A percentile compares a stretch with the other conserved stretches of the same genome.
phyloP scores from a whole-genome alignment of 2,113 vertebrate species.

The Tylochromis polylepis region DNA sequence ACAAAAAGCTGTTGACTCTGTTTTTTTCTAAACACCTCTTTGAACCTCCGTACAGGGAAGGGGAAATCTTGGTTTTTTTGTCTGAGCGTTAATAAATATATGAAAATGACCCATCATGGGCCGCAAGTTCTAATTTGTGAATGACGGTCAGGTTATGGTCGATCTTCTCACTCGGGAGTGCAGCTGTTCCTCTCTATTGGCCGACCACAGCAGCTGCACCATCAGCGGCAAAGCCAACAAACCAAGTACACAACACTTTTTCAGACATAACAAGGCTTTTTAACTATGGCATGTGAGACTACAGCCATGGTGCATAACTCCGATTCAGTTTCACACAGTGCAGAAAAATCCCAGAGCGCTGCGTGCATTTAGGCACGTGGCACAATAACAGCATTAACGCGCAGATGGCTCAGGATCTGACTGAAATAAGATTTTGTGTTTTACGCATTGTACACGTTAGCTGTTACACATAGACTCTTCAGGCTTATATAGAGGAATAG shows the following conservation, averaged over 20 bases:
- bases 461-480: fast-evolving
- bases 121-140: not conserved
- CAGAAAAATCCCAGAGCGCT: not conserved
- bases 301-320: not conserved
- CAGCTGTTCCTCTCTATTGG: not conserved
- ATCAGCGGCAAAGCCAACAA: not conserved
- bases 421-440: not conserved
- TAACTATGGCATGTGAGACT: not conserved
- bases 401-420: not conserved
- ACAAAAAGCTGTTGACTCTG: not conserved
- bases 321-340: not conserved
- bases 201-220: not conserved
- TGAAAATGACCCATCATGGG: not conserved
- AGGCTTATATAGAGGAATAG: fast-evolving
- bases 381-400: not conserved
- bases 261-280: not conserved
- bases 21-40: not conserved
- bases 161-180: not conserved
- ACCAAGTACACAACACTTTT: fast-evolving
- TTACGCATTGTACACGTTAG: not conserved
- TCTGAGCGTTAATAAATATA: not conserved
- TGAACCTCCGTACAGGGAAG: fast-evolving
- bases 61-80: not conserved
- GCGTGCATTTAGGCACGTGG: not conserved
- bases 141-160: fast-evolving